Base-by-base conservation (phyloP, 2,797 vertebrate species). In the Melanotaenia boesemani region DNA sequence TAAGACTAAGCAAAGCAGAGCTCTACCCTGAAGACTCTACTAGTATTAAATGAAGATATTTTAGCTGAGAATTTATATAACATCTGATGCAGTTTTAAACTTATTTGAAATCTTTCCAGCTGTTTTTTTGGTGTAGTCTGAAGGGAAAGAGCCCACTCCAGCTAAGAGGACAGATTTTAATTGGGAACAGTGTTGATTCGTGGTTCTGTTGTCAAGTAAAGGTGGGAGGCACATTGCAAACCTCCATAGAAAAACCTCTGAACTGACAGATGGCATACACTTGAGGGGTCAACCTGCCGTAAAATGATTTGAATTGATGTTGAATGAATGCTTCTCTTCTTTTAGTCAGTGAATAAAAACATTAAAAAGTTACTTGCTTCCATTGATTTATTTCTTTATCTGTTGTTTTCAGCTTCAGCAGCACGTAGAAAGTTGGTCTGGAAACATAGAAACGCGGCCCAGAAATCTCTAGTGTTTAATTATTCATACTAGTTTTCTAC, bases 311-410 rank as follows among this genome's bases (percentile, higher is more conserved):
- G 96, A 96, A 95, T 96, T 95, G 94, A 96, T 98, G 96, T 96
- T 96, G 96, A 98, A 96, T 97, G 97, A 97, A 97, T 98, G 97
- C 97, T 96, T 97, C 96, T 97, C 96, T 98, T 98, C 96, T 99
- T 99, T 98, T 98, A 97, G 97, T 97, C 95, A 90, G 96, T 95
- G 94, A 99, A 99, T 99, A 99, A 96, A 99, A 88, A 95, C 95
- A 95, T 96, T 95, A 76, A 88, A 89, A 86, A 87, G 59, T 67
- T 0, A 1, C 12, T 67, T 73, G 68, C 4, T 26, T 77, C 26
- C 0, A 0, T 60, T 36, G 70, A 74, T 10, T 56, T 79, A 8
- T 67, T 46, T 62, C 2, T 67, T 11, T 1, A 5, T 22, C 41
- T 41, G 9, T 28, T 48, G n/a, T 5, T 48, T 28, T 28, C 3